Percentiles rank a stretch among this genome's conserved stretches.
Conservation (phyloP, 2,888 invertebrate species). For the Eurois occulta region DNA sequence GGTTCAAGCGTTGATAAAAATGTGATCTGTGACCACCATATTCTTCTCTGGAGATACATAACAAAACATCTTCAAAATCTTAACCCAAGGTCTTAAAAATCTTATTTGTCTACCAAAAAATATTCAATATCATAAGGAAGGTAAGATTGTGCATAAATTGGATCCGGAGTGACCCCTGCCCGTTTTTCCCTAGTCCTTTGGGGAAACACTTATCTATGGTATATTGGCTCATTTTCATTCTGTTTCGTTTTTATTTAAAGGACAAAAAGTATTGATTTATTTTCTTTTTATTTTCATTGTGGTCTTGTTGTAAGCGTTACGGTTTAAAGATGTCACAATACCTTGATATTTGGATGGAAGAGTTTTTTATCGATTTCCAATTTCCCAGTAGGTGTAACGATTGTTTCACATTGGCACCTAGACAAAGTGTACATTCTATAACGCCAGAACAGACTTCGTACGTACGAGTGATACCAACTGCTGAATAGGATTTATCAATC, state of each 20-base stretch:
- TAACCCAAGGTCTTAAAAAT: slow-evolving; percentile 15
- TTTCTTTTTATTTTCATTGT: neutral
- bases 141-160: slow-evolving; percentile 78
- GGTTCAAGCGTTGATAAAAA: neutral
- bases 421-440: neutral
- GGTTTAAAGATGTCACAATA: neutral
- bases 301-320: neutral
- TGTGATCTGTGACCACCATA: neutral
- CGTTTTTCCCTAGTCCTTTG: slow-evolving; percentile 36
- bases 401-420: neutral
- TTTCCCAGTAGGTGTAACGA: neutral
- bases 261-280: neutral
- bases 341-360: neutral
- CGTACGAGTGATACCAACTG: neutral
- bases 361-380: neutral
- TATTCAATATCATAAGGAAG: slow-evolving; percentile 73
- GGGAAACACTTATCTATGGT: slow-evolving; percentile 35
- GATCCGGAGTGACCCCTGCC: slow-evolving; percentile 64
- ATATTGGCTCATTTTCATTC: slow-evolving; percentile 44
- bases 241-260: slow-evolving; percentile 24
- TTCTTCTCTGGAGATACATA: neutral
- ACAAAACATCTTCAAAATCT: slow-evolving; percentile 25
- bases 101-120: slow-evolving; percentile 45
- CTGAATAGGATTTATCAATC: neutral
- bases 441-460: neutral